Conservation (phyloP, 1,140 invertebrate species). For the Yoshiicerus persimilis region DNA sequence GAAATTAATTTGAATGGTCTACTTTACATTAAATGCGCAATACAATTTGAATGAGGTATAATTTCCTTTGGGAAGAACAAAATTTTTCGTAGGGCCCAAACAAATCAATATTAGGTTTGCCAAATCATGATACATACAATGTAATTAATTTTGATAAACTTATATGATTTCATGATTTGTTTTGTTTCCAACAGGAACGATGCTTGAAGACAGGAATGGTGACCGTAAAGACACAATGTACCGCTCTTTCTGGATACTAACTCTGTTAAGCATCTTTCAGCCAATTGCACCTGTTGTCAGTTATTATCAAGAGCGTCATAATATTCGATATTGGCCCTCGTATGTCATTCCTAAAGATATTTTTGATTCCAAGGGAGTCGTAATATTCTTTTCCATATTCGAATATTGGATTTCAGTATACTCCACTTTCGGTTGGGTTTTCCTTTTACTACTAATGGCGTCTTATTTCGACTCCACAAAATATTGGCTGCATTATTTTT, state of each 20-base stretch:
- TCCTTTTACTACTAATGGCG: background rate
- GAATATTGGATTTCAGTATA: background rate
- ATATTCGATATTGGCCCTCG: background rate
- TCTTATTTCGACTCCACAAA: background rate
- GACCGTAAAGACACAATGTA: background rate
- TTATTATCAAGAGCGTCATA: background rate
- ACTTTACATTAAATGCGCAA: no score
- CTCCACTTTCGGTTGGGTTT: background rate
- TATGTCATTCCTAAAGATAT: background rate
- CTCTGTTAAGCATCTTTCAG: background rate
- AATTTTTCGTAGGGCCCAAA: no score
- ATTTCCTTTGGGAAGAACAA: no score
- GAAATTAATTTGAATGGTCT: no score
- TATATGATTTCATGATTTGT: no score
- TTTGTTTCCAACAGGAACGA: no score
- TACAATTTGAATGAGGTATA: no score
- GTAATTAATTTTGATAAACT: no score
- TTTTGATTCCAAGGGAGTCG: background rate
- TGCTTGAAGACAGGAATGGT: background rate
- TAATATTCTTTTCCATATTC: background rate
- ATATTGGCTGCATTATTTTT: background rate
- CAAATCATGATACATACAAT: no score
- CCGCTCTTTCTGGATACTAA: background rate
- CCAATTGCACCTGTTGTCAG: background rate
- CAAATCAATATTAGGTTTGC: no score